Evolutionary conservation across 1,140 invertebrate genomes (phyloP).

Genomic region (Drosophila suzukii): DNA sequence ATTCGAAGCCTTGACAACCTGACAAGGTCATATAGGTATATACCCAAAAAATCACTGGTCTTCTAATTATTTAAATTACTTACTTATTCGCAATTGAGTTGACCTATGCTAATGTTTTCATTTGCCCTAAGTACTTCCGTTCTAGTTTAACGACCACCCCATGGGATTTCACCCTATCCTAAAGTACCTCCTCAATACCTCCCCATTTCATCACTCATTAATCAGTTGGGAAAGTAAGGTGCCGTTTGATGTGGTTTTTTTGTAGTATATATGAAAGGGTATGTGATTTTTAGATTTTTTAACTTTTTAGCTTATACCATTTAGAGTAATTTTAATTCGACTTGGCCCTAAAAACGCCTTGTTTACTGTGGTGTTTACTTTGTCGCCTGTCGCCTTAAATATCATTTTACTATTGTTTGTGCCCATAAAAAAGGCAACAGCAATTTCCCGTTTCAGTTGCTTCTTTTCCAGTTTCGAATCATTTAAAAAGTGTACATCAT

Average conservation of each 20-base stretch:
- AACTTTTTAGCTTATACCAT: no score
- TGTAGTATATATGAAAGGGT: not conserved
- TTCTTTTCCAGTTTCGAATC: slow-evolving; percentile 61
- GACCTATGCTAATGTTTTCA: slow-evolving; percentile 58
- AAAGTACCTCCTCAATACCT: not conserved
- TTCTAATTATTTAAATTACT: slow-evolving; percentile 58
- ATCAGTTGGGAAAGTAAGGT: not conserved
- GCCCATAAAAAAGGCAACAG: slow-evolving; percentile 58
- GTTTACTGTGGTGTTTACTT: slow-evolving; percentile 75
- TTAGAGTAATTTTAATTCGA: slow-evolving; percentile 31
- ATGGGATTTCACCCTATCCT: not conserved
- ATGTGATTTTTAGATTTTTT: not conserved
- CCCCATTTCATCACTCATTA: slow-evolving; percentile 18
- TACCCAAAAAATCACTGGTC: slow-evolving; percentile 6
- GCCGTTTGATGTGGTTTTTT: slow-evolving; percentile 13
- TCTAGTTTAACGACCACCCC: slow-evolving; percentile 30
- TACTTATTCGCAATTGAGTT: slow-evolving; percentile 59
- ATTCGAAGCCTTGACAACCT: slow-evolving; percentile 56
- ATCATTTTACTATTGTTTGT: slow-evolving; percentile 61
- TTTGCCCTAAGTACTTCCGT: slow-evolving; percentile 67
- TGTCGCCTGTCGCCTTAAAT: slow-evolving; percentile 72
- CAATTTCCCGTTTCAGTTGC: slow-evolving; percentile 39
- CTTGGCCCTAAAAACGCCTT: slow-evolving; percentile 1
- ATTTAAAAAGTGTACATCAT: slow-evolving; percentile 49
- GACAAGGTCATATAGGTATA: slow-evolving; percentile 49